Evolutionary conservation across 2,888 invertebrate species (phyloP), one percentile per base, ranked within the genome.

Genomic region (Bruchidius siliquastri): DNA sequence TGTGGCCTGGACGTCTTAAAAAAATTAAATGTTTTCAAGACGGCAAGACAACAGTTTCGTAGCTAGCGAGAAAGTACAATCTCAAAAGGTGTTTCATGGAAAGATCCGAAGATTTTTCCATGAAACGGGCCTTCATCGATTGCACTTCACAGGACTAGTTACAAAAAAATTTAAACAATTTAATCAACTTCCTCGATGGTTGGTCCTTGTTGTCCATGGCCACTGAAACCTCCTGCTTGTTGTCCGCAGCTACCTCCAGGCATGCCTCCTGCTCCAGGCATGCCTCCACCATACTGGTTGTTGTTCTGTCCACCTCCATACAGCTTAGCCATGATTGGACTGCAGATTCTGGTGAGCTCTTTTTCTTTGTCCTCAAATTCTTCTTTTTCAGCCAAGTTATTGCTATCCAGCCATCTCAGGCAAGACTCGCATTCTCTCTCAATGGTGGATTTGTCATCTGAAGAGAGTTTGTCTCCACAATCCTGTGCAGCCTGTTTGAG

Each of bases 401-500:
- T 93, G 72, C 85, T 87, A 78, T 93, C 93, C 75, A 93, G 84
- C 93, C 93, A 94, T 72, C 87, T 87, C 71, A 93, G 82, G 49
- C 88, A 87, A 1, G 90, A 90, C 0, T 90, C 89, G 80, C 91
- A 91, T 76, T 88, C 87, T 69, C 85, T 84, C 68, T 84, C 83
- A 4, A 89, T 88, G 71, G 85, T 88, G 8, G 88, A 87, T 85
- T 92, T 93, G 78, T 95, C 95, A 2, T 88, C 86, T 68, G 90
- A 89, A 0, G 87, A 85, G 21, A 95, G 85, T 84, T 90, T 92
- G 73, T 89, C 89, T 0, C 90, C 91, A 67, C 90, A 89, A 26
- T 92, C 91, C 10, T 90, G 88, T 30, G 90, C 84, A 0, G 92
- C 91, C 80, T 93, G 92, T 81, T 91, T 92, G 69, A 92, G 90